Percentiles rank a stretch among this genome's conserved stretches.
phyloP scores from a whole-genome alignment of 2,797 vertebrate species.

The Scarus forsteni region DNA sequence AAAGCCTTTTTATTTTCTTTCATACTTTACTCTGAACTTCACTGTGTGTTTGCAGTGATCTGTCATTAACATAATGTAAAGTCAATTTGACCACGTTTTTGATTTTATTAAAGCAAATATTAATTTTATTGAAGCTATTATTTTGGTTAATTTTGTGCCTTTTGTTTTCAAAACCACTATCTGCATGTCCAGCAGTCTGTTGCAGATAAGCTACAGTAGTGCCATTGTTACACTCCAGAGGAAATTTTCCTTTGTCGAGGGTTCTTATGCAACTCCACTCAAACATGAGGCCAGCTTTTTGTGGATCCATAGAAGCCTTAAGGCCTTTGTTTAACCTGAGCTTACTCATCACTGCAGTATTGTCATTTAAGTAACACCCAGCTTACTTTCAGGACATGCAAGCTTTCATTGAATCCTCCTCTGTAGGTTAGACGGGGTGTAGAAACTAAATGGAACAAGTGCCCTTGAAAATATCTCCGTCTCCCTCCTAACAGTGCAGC shows the following conservation, averaged over 20 bases:
- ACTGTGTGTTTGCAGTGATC: neutral
- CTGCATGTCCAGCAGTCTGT: no score
- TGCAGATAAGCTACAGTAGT: neutral
- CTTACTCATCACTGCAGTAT: conserved; percentile 12
- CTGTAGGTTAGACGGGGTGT: conserved; percentile 23
- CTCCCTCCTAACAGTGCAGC: conserved; percentile 38
- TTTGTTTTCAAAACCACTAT: no score
- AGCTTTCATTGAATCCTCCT: conserved; percentile 40
- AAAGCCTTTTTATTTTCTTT: neutral
- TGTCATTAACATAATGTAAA: neutral
- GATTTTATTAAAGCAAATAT: no score
- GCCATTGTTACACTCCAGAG: neutral
- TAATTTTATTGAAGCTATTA: no score
- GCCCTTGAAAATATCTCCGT: conserved; percentile 49
- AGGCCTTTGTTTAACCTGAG: conserved; percentile 19
- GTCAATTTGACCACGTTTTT: neutral
- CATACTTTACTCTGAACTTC: neutral
- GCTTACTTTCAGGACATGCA: conserved; percentile 19
- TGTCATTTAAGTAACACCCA: conserved; percentile 17
- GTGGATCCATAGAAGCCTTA: conserved; percentile 12
- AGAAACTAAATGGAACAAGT: conserved; percentile 34
- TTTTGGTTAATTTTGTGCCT: no score
- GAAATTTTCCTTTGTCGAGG: neutral
- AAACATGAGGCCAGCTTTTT: conserved; percentile 32
- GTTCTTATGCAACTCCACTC: conserved; percentile 23